Percentiles rank a stretch among this genome's conserved stretches.
phyloP scores from a whole-genome alignment of 2,888 invertebrate species.

The Hofmannophila pseudospretella region DNA sequence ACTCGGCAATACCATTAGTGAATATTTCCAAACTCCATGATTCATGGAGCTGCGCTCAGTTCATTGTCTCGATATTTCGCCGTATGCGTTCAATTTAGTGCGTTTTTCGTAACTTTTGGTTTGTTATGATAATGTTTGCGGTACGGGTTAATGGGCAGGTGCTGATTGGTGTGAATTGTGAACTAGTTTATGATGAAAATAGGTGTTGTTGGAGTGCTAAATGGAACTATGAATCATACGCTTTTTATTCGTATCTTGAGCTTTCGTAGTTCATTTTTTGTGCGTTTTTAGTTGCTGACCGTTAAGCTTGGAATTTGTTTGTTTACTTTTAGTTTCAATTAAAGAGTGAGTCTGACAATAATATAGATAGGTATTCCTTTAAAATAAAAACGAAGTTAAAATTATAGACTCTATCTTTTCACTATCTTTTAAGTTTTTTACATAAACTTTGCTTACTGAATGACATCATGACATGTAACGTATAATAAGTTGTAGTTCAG shows the following conservation, averaged over 20 bases:
- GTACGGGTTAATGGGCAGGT: slow-evolving; percentile 41
- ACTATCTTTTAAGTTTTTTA: too few species aligned
- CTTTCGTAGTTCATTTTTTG: neutral
- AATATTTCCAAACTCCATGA: slow-evolving; percentile 50
- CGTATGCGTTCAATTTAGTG: slow-evolving; percentile 5
- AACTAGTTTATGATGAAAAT: slow-evolving; percentile 29
- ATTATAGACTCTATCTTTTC: too few species aligned
- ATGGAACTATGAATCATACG: slow-evolving; percentile 7
- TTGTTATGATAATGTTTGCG: slow-evolving; percentile 29
- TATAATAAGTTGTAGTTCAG: too few species aligned
- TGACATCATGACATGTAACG: too few species aligned
- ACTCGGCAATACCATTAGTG: slow-evolving; percentile 41
- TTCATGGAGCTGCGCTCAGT: slow-evolving; percentile 51
- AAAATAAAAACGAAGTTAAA: too few species aligned
- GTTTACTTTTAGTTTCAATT: too few species aligned
- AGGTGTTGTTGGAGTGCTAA: slow-evolving; percentile 11
- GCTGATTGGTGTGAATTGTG: slow-evolving; percentile 49
- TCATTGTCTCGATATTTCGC: slow-evolving; percentile 31
- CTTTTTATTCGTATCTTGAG: neutral
- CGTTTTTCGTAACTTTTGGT: slow-evolving; percentile 30
- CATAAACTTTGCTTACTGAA: too few species aligned
- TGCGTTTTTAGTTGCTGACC: neutral
- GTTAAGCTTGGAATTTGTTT: too few species aligned
- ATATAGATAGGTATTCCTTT: too few species aligned
- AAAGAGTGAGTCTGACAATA: too few species aligned